phyloP scores from a whole-genome alignment of 2,888 invertebrate species.

The Geotrupes spiniger region DNA sequence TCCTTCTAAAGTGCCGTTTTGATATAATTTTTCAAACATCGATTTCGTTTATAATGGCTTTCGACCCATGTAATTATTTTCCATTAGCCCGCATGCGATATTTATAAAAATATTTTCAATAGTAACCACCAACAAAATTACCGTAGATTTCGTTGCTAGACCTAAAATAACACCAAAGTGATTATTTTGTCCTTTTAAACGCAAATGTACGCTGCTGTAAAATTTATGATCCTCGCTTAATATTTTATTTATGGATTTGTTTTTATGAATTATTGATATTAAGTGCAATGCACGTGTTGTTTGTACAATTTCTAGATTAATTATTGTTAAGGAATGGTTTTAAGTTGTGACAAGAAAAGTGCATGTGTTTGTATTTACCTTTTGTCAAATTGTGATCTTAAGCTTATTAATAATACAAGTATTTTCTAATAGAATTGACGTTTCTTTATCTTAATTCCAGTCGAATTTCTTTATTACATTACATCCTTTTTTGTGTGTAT shows the following conservation, averaged over 20 bases:
- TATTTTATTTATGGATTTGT: slow-evolving; percentile 11
- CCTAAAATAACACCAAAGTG: background rate
- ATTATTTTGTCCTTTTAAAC: slow-evolving; percentile 13
- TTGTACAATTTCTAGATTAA: slow-evolving; percentile 3
- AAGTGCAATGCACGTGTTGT: slow-evolving; percentile 1
- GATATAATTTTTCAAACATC: slow-evolving; percentile 43
- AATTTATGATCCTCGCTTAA: slow-evolving; percentile 12
- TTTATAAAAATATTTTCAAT: background rate
- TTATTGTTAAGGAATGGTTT: background rate
- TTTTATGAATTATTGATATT: slow-evolving; percentile 5
- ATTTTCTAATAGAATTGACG: too few species aligned
- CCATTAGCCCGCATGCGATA: slow-evolving; percentile 21
- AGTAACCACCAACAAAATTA: background rate
- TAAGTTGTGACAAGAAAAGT: background rate
- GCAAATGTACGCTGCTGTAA: background rate
- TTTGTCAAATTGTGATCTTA: too few species aligned
- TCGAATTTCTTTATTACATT: too few species aligned
- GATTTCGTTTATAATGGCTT: slow-evolving; percentile 44
- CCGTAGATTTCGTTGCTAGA: background rate
- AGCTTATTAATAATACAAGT: too few species aligned
- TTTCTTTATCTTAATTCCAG: too few species aligned
- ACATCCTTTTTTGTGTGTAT: too few species aligned
- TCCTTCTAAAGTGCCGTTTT: slow-evolving; percentile 18
- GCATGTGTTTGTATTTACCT: background rate
- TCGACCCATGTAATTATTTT: slow-evolving; percentile 28